Evolutionary conservation across 2,888 invertebrate genomes (phyloP), one percentile per base, ranked within the genome.

Genomic region (Mactromeris polynyma): DNA sequence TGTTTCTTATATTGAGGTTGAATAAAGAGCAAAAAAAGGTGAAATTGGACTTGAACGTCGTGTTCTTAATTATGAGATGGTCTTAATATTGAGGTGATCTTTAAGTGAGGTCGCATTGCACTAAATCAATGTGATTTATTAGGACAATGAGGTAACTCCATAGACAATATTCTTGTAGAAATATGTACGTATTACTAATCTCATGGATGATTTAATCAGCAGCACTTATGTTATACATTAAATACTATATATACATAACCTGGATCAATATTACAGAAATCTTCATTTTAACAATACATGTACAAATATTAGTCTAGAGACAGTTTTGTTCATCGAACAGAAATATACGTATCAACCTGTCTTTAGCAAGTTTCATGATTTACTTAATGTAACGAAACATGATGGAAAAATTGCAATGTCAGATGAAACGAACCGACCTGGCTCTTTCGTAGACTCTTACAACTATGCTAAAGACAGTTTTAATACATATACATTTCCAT

Each of bases 151-250:
- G 46, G 58, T 26, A 64, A 64, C 26, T 26, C 26, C 26, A 26
- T 46, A 64, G 73, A 73, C 17, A 73, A 33, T 26, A 64, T 1
- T 36, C 33, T 73, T 73, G 73, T 73, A 73, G 73, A 73, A 73
- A 73, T 73, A 73, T 33, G 73, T 36, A 64, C 7, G 4, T 73
- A 69, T 83, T 33, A 83, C 46, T 82, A 83, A 83, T 83, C 83
- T 83, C 83, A 40, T 33, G 38, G 33, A 54, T 40, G 36, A 33
- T 33, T 21, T 42, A 69, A 9, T 84, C 84, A 84, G 84, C 84
- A 84, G 84, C 84, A 78, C 84, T 78, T 84, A 54, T 17, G 9
- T 14, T 73, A 36, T 33, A 36, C 19, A 33, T 73, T 73, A 73
- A 73, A 73, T 73, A 73, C 33, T 26, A 73, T 73, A 33, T 69